phyloP scores from a whole-genome alignment of 2,888 invertebrate genomes.

The Sinelater perroti region DNA sequence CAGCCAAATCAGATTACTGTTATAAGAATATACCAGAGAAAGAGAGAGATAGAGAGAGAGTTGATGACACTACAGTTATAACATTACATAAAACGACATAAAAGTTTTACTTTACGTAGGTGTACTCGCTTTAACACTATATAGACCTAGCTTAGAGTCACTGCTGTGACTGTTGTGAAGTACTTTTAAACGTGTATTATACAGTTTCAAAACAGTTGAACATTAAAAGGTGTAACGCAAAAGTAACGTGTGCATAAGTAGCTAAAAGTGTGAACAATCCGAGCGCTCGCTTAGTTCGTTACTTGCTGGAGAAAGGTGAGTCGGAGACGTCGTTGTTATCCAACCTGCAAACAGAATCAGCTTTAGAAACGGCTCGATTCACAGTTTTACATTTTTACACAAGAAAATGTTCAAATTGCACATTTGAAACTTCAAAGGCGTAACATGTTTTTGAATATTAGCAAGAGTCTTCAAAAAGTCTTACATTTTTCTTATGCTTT shows the following conservation, averaged over 20 bases:
- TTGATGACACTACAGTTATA: conserved; percentile 29
- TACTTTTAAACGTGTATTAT: conserved; percentile 28
- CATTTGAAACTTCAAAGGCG: no score
- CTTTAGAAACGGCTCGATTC: background rate
- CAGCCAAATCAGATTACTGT: conserved; percentile 59
- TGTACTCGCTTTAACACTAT: conserved; percentile 24
- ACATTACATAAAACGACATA: conserved; percentile 32
- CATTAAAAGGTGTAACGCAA: conserved; percentile 16
- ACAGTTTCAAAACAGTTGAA: conserved; percentile 24
- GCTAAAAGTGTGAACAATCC: conserved; percentile 13
- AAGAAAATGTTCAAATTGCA: no score
- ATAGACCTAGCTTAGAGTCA: conserved; percentile 41
- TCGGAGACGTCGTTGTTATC: conserved; percentile 28
- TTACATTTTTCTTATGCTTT: no score
- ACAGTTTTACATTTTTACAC: background rate
- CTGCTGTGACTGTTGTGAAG: conserved; percentile 38
- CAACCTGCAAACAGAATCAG: conserved; percentile 20
- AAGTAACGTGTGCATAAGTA: conserved; percentile 16
- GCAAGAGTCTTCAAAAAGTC: no score
- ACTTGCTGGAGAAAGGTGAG: conserved; percentile 23
- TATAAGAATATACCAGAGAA: conserved; percentile 40
- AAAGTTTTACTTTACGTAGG: conserved; percentile 21
- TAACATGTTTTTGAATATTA: no score
- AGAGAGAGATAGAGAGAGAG: no score
- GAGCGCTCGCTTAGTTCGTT: background rate